A percentile compares a stretch with the other conserved stretches of the same genome.
phyloP scores from a whole-genome alignment of 2,888 invertebrate species.

The Hedya salicella region DNA sequence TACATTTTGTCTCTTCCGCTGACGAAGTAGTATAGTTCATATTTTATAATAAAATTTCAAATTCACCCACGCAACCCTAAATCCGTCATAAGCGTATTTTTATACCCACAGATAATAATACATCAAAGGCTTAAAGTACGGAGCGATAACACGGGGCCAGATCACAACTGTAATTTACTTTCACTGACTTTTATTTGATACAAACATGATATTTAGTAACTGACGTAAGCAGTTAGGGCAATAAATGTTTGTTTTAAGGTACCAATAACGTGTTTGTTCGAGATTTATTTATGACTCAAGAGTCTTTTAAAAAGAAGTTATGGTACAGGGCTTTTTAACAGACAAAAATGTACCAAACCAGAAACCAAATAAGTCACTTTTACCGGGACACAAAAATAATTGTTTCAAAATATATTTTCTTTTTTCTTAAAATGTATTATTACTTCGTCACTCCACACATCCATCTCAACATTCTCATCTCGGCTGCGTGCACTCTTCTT shows the following conservation, averaged over 20 bases:
- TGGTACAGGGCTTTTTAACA: too few relatives aligned
- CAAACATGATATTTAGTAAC: conserved; percentile 37
- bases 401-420: too few relatives aligned
- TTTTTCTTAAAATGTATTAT: too few relatives aligned
- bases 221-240: conserved; percentile 21
- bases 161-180: conserved; percentile 42
- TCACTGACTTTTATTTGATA: conserved; percentile 37
- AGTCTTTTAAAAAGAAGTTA: neutral
- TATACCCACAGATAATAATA: conserved; percentile 42
- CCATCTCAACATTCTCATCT: too few relatives aligned
- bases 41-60: neutral
- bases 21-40: too few relatives aligned
- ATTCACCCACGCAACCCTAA: conserved; percentile 26
- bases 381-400: too few relatives aligned
- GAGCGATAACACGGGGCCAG: conserved; percentile 32
- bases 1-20: too few relatives aligned
- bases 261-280: conserved; percentile 4
- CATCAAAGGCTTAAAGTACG: conserved; percentile 42
- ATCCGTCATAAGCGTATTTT: conserved; percentile 42
- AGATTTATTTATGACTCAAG: conserved; percentile 5
- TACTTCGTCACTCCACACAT: too few relatives aligned
- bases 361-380: too few relatives aligned
- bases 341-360: too few relatives aligned
- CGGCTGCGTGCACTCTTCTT: too few relatives aligned
- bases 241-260: conserved; percentile 32